Base-by-base conservation (phyloP, 35 echinoderm and acorn worm species). In the Ophioderma brevispina region DNA sequence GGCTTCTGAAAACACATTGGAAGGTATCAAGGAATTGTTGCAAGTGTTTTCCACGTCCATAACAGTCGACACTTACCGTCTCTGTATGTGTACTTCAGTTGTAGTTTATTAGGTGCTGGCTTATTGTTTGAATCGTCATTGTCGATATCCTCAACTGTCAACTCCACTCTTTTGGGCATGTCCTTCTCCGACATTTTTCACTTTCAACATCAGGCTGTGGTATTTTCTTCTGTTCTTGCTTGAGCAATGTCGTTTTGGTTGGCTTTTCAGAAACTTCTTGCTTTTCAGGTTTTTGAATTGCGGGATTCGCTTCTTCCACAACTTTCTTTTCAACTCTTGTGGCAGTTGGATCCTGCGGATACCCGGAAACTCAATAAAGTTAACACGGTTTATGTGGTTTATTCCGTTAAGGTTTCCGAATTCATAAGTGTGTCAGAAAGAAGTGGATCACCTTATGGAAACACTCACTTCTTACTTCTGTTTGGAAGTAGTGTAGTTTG, bases 11-110 rank as follows among this genome's bases (percentile, higher is more conserved):
- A n/a, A n/a, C n/a, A n/a, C n/a, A n/a, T n/a, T n/a, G n/a, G n/a
- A n/a, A n/a, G n/a, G n/a, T n/a, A n/a, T n/a, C n/a, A n/a, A n/a
- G n/a, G n/a, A n/a, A n/a, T n/a, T n/a, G n/a, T n/a, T n/a, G n/a
- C n/a, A n/a, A n/a, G n/a, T n/a, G n/a, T n/a, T n/a, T n/a, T n/a
- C n/a, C n/a, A n/a, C n/a, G n/a, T n/a, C n/a, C n/a, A n/a, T n/a
- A n/a, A n/a, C n/a, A n/a, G n/a, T n/a, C n/a, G n/a, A n/a, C n/a
- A 79, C 94, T 95, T 75, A 99, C 97, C 97, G 92, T 99, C 94
- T 94, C 94, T 99, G 80, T 99, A 99, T 30, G 94, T 92, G 70
- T 99, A 99, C 84, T 99, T 99, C 56, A 99, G 80, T 91, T 94
- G 94, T 33, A 91, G 95, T 92, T 99, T 99, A 85, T 99, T 99